Evolutionary conservation across 2,797 vertebrate species (phyloP).

Genomic region (Clarias laeviceps): DNA sequence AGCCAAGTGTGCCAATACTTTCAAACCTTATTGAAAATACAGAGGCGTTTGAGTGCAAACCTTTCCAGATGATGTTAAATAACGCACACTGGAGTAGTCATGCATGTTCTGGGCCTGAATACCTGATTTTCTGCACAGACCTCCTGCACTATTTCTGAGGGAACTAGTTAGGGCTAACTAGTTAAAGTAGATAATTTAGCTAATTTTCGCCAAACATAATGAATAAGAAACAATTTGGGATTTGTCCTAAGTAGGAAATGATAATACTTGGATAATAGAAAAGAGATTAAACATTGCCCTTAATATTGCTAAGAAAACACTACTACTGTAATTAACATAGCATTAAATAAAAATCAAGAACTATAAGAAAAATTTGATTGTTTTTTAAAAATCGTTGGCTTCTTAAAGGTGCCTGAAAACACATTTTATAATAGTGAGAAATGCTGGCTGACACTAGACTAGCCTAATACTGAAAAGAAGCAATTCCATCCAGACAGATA

Average conservation of each 20-base stretch:
- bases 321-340: background rate
- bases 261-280: background rate
- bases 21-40: slow-evolving; percentile 9
- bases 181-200: no score
- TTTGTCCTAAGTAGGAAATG: background rate
- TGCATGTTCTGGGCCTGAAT: background rate
- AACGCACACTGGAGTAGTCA: background rate
- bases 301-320: background rate
- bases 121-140: background rate
- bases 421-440: background rate
- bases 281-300: background rate
- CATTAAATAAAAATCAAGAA: no score
- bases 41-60: background rate
- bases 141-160: background rate
- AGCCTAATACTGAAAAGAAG: background rate
- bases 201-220: background rate
- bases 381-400: background rate
- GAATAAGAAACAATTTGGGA: background rate
- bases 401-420: background rate
- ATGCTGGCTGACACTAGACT: background rate
- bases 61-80: slow-evolving; percentile 1
- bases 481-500: background rate
- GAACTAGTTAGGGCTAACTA: background rate
- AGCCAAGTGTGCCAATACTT: background rate
- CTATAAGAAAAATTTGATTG: background rate